A percentile compares a stretch with the other conserved stretches of the same genome.
Conservation (phyloP, 2,888 invertebrate genomes). For the Hydroisotoma schaefferi region DNA sequence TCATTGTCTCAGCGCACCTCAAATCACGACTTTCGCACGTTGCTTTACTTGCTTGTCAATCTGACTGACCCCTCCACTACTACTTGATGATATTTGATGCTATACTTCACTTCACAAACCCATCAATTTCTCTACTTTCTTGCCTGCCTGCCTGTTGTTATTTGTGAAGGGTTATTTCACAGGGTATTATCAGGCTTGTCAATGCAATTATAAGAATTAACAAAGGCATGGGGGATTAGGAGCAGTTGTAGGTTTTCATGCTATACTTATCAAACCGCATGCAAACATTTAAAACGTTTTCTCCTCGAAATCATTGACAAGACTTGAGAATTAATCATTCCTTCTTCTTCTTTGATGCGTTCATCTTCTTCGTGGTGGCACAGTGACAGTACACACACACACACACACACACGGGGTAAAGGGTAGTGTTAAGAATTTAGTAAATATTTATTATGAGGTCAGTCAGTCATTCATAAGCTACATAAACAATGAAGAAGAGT, state of each 20-base stretch:
- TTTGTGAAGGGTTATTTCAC: not conserved
- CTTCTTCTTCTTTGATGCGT: too few relatives aligned
- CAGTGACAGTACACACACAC: too few relatives aligned
- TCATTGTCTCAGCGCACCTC: slow-evolving; percentile 16
- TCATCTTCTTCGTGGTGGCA: not conserved
- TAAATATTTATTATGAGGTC: slow-evolving; percentile 11
- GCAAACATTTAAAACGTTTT: not conserved
- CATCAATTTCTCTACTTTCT: too few relatives aligned
- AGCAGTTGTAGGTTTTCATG: not conserved
- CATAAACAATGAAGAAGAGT: too few relatives aligned
- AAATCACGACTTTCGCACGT: slow-evolving; percentile 16
- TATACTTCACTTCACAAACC: too few relatives aligned
- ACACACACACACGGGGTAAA: too few relatives aligned
- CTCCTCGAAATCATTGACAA: too few relatives aligned
- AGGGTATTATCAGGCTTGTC: slow-evolving; percentile 7
- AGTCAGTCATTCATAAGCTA: slow-evolving; percentile 1
- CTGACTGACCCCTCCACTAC: not conserved
- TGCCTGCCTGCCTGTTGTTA: too few relatives aligned
- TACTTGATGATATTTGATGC: too few relatives aligned
- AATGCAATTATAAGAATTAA: slow-evolving; percentile 10
- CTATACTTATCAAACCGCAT: not conserved
- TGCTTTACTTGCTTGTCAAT: slow-evolving; percentile 9
- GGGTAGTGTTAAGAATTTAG: not conserved
- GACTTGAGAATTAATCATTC: too few relatives aligned
- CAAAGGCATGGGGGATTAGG: not conserved